Conservation (phyloP, 1,140 invertebrate species). For the Pseudomyrmex cubaensis region DNA sequence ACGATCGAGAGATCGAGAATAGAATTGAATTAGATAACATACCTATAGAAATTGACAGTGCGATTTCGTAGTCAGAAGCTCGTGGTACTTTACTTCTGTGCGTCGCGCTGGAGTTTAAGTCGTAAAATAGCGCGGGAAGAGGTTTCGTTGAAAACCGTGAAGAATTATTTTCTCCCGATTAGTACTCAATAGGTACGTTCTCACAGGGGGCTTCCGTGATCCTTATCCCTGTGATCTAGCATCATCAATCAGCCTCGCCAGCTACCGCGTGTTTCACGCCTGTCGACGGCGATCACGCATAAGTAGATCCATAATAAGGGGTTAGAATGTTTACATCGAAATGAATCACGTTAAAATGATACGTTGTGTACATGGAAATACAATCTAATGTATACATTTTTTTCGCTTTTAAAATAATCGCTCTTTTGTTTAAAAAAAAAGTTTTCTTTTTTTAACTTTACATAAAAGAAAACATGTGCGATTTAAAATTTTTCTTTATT, state of each 20-base stretch:
- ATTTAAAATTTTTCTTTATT: too few species aligned
- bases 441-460: too few species aligned
- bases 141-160: constrained; percentile 50
- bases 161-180: constrained; percentile 62
- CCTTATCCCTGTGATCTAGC: constrained; percentile 74
- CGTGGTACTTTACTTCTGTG: not conserved
- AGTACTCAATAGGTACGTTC: constrained; percentile 63
- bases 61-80: not conserved
- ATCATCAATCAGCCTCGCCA: constrained; percentile 76
- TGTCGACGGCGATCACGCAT: constrained; percentile 76
- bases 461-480: too few species aligned
- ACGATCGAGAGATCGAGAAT: not conserved
- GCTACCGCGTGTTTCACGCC: constrained; percentile 78
- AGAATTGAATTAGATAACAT: constrained; percentile 8
- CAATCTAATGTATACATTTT: too few species aligned
- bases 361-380: too few species aligned
- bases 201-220: constrained; percentile 75
- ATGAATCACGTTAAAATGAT: not conserved
- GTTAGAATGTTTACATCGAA: constrained; percentile 75
- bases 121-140: constrained; percentile 41
- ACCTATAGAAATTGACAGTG: not conserved
- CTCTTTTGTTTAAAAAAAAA: too few species aligned
- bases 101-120: not conserved
- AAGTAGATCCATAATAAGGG: constrained; percentile 70
- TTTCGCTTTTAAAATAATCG: too few species aligned